A percentile compares a stretch with the other conserved stretches of the same genome.
Evolutionary conservation across 2,888 invertebrate species (phyloP).

Genomic region (Diaperis boleti): DNA sequence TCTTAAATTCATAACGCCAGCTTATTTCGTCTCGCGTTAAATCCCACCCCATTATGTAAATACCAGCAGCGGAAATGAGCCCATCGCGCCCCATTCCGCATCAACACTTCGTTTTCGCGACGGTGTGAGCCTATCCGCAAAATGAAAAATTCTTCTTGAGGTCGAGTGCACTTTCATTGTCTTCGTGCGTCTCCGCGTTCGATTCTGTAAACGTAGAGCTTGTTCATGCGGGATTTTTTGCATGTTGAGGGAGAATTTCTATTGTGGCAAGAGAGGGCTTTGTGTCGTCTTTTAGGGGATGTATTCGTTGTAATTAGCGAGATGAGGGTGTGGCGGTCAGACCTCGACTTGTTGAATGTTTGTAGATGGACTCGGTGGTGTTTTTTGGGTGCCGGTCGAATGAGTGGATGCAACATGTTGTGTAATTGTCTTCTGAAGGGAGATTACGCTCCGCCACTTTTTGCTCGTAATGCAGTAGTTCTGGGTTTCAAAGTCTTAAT

Average conservation of each 20-base stretch:
- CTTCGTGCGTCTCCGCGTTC: background rate
- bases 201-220: slow-evolving; percentile 8
- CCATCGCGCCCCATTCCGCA: background rate
- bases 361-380: background rate
- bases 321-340: slow-evolving; percentile 25
- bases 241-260: slow-evolving; percentile 9
- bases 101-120: background rate
- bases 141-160: slow-evolving; percentile 9
- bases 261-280: slow-evolving; percentile 10
- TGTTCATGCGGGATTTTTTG: slow-evolving; percentile 13
- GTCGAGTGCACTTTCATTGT: background rate
- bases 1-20: slow-evolving; percentile 18
- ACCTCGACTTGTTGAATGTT: slow-evolving; percentile 28
- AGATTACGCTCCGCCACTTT: too few relatives aligned
- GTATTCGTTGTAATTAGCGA: slow-evolving; percentile 22
- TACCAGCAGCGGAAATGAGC: slow-evolving; percentile 13
- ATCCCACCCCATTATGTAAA: slow-evolving; percentile 21
- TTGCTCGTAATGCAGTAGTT: too few relatives aligned
- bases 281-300: slow-evolving; percentile 21
- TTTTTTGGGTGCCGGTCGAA: background rate
- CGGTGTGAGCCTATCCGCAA: background rate
- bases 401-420: background rate
- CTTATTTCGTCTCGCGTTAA: slow-evolving; percentile 3
- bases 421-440: too few relatives aligned
- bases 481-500: too few relatives aligned